phyloP scores from a whole-genome alignment of 2,797 vertebrate species.

The Chlorospingus semifuscus region DNA sequence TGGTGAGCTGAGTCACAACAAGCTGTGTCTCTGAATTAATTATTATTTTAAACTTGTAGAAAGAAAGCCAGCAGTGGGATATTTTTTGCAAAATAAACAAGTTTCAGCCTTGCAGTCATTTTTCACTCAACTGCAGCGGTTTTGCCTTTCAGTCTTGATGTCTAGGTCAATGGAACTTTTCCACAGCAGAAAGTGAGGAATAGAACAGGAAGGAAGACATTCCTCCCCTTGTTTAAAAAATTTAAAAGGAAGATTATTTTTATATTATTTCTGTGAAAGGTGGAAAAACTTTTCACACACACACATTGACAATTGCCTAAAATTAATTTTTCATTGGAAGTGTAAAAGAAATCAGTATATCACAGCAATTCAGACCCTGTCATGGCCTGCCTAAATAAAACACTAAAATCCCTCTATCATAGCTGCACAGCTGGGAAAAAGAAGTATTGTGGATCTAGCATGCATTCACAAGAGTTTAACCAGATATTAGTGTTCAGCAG shows the following conservation, averaged over 20 bases:
- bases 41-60: background rate
- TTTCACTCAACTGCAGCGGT: background rate
- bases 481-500: background rate
- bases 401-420: background rate
- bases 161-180: background rate
- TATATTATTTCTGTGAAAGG: background rate
- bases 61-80: fast-evolving
- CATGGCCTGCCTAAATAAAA: background rate
- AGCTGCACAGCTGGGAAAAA: background rate
- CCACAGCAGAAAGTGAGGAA: background rate
- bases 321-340: background rate
- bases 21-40: background rate
- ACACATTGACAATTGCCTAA: background rate
- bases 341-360: background rate
- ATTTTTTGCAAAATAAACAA: background rate
- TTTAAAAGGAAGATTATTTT: background rate
- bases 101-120: background rate
- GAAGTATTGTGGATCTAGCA: background rate
- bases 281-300: background rate
- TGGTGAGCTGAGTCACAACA: background rate
- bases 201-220: background rate
- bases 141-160: background rate
- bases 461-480: background rate
- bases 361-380: background rate
- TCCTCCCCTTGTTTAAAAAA: fast-evolving